A percentile compares a stretch with the other conserved stretches of the same genome.
Conservation (phyloP, 2,797 vertebrate genomes). For the Sebastes goodei region DNA sequence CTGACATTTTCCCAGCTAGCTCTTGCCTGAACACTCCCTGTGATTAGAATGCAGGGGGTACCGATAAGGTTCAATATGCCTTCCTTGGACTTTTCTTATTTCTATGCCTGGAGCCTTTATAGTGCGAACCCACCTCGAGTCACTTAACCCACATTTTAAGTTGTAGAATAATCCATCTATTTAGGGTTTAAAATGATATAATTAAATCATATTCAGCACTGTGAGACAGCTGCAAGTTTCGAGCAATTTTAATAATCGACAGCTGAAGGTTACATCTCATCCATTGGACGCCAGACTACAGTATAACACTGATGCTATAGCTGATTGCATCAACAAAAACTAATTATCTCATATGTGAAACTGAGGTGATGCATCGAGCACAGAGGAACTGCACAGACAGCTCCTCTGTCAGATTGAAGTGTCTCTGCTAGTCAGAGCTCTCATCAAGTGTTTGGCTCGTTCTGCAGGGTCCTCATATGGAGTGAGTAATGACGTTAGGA, state of each 20-base stretch:
- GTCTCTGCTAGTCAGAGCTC: background rate
- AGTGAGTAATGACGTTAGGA: conserved; percentile 10
- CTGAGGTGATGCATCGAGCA: background rate
- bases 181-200: background rate
- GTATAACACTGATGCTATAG: background rate
- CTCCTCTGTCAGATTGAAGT: background rate
- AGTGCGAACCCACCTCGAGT: background rate
- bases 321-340: background rate
- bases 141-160: background rate
- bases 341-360: background rate
- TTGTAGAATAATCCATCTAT: background rate
- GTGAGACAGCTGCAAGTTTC: background rate
- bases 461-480: background rate
- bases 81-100: background rate
- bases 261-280: background rate
- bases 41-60: conserved; percentile 6
- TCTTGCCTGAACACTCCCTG: conserved; percentile 1
- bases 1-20: conserved; percentile 42
- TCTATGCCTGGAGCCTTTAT: background rate
- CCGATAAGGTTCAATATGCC: background rate
- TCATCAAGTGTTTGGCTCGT: conserved; percentile 23
- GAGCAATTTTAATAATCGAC: background rate
- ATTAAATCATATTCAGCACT: background rate
- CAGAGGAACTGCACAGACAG: background rate
- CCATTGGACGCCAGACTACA: background rate